Evolutionary conservation across 2,797 vertebrate species (phyloP), one percentile per base, ranked within the genome.

Genomic region (Apodemus agrarius): DNA sequence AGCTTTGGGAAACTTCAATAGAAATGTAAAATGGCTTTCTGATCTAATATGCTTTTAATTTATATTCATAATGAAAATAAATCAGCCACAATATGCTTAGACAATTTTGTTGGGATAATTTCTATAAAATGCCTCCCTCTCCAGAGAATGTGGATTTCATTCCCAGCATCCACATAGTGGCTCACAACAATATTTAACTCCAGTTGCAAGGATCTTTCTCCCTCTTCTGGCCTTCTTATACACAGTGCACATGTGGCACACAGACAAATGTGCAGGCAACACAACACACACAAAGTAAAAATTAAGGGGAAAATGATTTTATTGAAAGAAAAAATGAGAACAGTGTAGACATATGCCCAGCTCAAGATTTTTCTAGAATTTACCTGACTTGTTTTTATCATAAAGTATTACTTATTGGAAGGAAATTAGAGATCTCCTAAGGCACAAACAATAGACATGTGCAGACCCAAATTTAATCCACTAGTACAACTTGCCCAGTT

Each of bases 1-100:
- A 54, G 74, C 2, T 46, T 92, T 94, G 37, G 31, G 31, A 80
- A 90, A 94, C 46, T 76, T 75, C 5, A 31, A 0, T 76, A 43
- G 10, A 7, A 0, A 29, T 85, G 0, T 49, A 72, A 69, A 93
- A 5, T 57, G 43, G 46, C 14, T 75, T 83, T 46, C 3, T 80
- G 12, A 6, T 0, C 17, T 92, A 88, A 88, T 91, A 46, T 89
- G 4, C 59, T 93, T n/a, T 84, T 89, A 63, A 92, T 57, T 93
- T 22, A 78, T 82, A 57, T 14, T 93, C 21, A n/a, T 65, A 89
- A 87, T 54, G 87, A 93, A 82, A 96, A 89, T 81, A 11, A 69
- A 24, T 26, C 16, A 90, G 72, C 21, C 13, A 9, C 1, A 69
- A 86, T 82, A 49, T 43, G 65, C 16, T 9, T 72, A 63, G 90